A percentile compares a stretch with the other conserved stretches of the same genome.
phyloP scores from a whole-genome alignment of 2,888 invertebrate genomes.

The Merodon equestris region DNA sequence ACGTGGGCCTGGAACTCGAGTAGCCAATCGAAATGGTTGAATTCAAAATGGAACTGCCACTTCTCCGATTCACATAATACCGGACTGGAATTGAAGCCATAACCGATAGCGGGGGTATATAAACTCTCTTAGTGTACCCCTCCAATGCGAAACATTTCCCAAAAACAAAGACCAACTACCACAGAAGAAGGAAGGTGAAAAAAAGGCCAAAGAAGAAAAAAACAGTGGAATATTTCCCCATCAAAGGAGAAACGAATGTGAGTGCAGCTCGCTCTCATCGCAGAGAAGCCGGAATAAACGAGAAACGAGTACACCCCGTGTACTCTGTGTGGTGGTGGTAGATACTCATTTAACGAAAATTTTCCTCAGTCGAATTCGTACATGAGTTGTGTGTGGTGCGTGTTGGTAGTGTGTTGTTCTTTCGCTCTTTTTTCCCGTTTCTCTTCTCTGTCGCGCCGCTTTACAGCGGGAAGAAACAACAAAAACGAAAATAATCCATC shows the following conservation, averaged over 20 bases:
- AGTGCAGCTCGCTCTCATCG: conserved; percentile 40
- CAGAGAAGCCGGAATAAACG: conserved; percentile 41
- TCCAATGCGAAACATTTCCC: conserved; percentile 34
- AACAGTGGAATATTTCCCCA: conserved; percentile 52
- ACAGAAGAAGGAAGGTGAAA: too few species aligned
- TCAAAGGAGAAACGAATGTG: background rate
- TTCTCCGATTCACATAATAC: conserved; percentile 49
- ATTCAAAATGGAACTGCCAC: conserved; percentile 61
- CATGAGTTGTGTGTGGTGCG: conserved; percentile 69
- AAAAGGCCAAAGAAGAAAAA: background rate
- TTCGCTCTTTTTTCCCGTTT: conserved; percentile 66
- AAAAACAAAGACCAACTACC: background rate
- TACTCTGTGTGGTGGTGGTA: conserved; percentile 61
- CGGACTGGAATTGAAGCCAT: conserved; percentile 52
- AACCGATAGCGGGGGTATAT: too few species aligned
- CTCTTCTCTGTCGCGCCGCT: conserved; percentile 62
- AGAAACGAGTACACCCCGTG: conserved; percentile 33
- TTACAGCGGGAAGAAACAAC: conserved; percentile 59
- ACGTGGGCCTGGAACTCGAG: conserved; percentile 44
- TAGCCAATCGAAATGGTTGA: conserved; percentile 56
- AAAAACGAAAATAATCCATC: conserved; percentile 60
- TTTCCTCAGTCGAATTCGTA: conserved; percentile 67
- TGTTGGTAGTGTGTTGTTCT: conserved; percentile 64
- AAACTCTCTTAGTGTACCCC: conserved; percentile 3
- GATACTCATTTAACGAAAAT: conserved; percentile 66